Evolutionary conservation across 1,140 invertebrate species (phyloP), one percentile per base, ranked within the genome.

Genomic region (Macrosteles quadrilineatus): DNA sequence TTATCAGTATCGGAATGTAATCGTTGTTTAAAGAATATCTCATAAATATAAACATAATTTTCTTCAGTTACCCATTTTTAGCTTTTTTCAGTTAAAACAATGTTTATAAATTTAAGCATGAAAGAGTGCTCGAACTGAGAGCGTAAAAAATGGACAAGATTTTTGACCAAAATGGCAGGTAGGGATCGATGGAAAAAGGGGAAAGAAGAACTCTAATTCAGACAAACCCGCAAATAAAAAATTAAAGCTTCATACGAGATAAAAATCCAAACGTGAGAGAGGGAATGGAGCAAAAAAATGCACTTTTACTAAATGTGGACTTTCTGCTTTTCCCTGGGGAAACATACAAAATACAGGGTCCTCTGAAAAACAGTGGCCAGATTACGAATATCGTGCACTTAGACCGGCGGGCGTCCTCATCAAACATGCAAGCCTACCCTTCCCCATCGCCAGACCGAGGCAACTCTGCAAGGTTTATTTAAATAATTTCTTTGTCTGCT

Each of bases 171-270:
- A 50, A 17, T 50, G 47, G 36, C 36, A 40, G 36, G 36, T 40
- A 40, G 6, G 2, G 47, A 50, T 50, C 47, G 47, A 50, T 50
- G 47, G 14, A 50, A 50, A 50, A n/a, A 21, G 47, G 47, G 47
- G 47, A 50, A n/a, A 50, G 47, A 50, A 50, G n/a, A 50, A 50
- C 47, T 3, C 47, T 50, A 50, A 50, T 50, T 50, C 47, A 50
- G 47, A 50, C 47, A 50, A 50, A 19, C 47, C 47, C 47, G 47
- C 47, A 50, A n/a, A 50, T 50, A 9, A 50, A 50, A 50, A 50
- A 50, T 50, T 17, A 4, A 50, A 21, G 47, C n/a, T 50, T 17
- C 3, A 50, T 9, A 50, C 47, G 47, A 50, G 47, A 21, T 50
- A 50, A 19, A 50, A 50, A 50, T 50, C 4, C 47, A n/a, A 50